Evolutionary conservation across 2,888 invertebrate genomes (phyloP).

Genomic region (Portevinia maculata): DNA sequence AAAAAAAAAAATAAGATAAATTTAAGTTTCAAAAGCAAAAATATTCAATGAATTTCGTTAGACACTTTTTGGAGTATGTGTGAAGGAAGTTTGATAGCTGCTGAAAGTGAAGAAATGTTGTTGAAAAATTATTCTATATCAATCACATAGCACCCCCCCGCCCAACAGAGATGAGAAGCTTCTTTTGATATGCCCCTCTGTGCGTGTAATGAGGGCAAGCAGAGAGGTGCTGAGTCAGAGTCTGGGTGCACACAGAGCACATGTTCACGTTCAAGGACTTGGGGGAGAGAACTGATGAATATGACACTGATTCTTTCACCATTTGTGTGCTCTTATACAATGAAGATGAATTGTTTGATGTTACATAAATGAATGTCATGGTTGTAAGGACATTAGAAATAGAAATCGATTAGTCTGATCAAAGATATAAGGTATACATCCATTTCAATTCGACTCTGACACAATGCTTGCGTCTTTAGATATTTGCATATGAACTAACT

Average conservation of each 20-base stretch:
- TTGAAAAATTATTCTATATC: slow-evolving; percentile 37
- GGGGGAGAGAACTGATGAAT: slow-evolving; percentile 63
- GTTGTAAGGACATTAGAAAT: slow-evolving; percentile 47
- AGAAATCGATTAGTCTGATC: slow-evolving; percentile 53
- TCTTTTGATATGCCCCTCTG: slow-evolving; percentile 23
- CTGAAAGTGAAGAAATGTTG: slow-evolving; percentile 17
- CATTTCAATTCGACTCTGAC: slow-evolving; percentile 4
- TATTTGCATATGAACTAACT: too few relatives aligned
- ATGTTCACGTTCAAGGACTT: slow-evolving; percentile 62
- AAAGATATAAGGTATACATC: slow-evolving; percentile 23
- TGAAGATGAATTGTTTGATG: slow-evolving; percentile 22
- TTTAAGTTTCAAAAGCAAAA: slow-evolving; percentile 12
- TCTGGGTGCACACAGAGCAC: slow-evolving; percentile 17
- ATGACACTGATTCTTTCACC: slow-evolving; percentile 26
- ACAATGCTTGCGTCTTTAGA: not conserved
- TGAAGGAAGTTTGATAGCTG: slow-evolving; percentile 36
- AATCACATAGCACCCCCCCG: slow-evolving; percentile 50
- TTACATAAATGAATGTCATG: slow-evolving; percentile 48
- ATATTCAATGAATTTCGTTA: slow-evolving; percentile 12
- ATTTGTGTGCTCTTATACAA: slow-evolving; percentile 37
- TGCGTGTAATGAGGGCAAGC: not conserved
- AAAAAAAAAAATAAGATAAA: too few relatives aligned
- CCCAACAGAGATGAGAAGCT: slow-evolving; percentile 1
- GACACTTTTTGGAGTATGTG: slow-evolving; percentile 4
- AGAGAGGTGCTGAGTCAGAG: slow-evolving; percentile 2